Base-by-base conservation (phyloP, 2,113 vertebrate species). In the Galeopterus variegatus region DNA sequence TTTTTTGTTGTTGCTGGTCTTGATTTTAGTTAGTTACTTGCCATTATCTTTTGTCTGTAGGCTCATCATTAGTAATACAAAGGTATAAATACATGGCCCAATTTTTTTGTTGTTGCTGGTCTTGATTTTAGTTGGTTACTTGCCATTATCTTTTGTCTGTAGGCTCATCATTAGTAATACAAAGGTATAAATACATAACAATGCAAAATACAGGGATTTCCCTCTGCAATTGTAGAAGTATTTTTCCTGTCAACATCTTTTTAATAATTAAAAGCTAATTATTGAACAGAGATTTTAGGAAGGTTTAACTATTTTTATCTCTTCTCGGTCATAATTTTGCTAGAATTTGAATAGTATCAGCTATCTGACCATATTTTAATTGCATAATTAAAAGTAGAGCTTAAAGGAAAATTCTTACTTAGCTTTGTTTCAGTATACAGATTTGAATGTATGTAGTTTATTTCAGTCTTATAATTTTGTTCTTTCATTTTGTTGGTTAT, bases 231-330 rank as follows among this genome's bases (percentile, higher is more conserved):
- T 50, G 0, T 54, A 50, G 5, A 82, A 50, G 15, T 77, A 8
- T 45, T 83, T 88, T 82, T 86, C 21, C 17, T 33, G 10, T n/a
- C 48, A 28, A 1, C 33, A 11, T 64, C 89, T 85, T 72, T 54
- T 45, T 41, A 50, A 28, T 48, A 94, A 82, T 69, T 77, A 87
- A 94, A 82, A 86, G 60, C 54, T 10, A 1, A 36, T 76, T 72
- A n/a, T 86, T 93, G 52, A 87, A 72, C 69, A 92, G 28, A 77
- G n/a, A 56, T 88, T 87, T 92, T 60, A 72, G 85, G 45, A n/a
- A 31, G 6, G 7, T 77, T 67, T 81, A 67, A 60, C 56, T 0
- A 41, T 79, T 82, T 94, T 58, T 76, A 50, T 50, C 19, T 13
- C 41, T 50, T 96, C 79, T 75, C 8, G 58, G 8, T 62, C 28